A percentile compares a stretch with the other conserved stretches of the same genome.
phyloP scores from a whole-genome alignment of 2,113 vertebrate species.

The Bettongia penicillata region DNA sequence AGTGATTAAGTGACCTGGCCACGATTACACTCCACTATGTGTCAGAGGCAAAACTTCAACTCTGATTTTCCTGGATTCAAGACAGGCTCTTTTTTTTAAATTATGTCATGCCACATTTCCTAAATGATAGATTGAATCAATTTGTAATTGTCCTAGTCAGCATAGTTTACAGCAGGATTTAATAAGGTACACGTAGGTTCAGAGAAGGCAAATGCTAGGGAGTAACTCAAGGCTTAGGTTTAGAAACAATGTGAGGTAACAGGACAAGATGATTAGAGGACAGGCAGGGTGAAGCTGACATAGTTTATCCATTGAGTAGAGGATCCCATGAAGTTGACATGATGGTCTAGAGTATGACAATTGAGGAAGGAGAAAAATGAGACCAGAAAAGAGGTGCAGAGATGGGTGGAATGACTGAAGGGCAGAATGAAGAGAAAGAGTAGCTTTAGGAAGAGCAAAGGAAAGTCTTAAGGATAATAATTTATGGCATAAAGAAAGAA shows the following conservation, averaged over 20 bases:
- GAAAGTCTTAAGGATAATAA: neutral
- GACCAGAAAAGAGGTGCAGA: neutral
- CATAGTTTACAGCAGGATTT: neutral
- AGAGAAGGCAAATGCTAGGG: neutral
- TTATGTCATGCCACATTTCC: neutral
- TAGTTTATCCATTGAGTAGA: neutral
- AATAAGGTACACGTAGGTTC: neutral
- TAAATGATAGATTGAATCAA: neutral
- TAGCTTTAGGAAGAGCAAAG: neutral
- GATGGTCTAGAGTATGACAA: neutral
- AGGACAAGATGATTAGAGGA: neutral
- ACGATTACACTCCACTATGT: neutral
- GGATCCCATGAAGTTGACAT: neutral
- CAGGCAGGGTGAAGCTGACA: neutral
- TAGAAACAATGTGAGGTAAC: neutral
- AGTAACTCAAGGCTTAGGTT: neutral
- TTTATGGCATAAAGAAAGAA: neutral
- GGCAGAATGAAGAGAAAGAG: too few species aligned
- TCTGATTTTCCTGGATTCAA: neutral
- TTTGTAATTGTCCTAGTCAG: neutral
- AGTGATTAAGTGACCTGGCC: neutral
- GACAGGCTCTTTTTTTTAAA: neutral
- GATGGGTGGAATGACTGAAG: neutral
- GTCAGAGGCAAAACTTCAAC: neutral
- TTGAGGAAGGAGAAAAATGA: neutral